These are phyloP conservation scores for Furcifer pardalis DNA, from an alignment of 2,797 vertebrate species.

Conservation along the genomic window DNA sequence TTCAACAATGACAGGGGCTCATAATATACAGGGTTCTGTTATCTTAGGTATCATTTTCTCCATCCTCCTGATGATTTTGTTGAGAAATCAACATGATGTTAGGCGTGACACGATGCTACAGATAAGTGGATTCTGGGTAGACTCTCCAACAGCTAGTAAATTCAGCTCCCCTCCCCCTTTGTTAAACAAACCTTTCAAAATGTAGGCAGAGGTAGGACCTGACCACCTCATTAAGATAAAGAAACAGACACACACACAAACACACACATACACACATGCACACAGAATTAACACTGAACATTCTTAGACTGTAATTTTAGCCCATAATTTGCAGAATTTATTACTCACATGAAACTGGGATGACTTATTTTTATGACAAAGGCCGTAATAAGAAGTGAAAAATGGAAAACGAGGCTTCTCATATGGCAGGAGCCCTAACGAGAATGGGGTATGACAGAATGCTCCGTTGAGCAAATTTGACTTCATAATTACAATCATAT, in stretches of 20 bases:
- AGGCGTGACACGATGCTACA: neutral
- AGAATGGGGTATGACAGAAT: constrained; percentile 49
- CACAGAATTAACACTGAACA: constrained; percentile 65
- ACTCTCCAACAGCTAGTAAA: constrained; percentile 37
- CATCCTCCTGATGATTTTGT: constrained; percentile 1
- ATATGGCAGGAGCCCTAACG: constrained; percentile 52
- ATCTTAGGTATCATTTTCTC: constrained; percentile 7
- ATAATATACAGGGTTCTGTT: neutral
- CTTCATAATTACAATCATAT: constrained; percentile 47
- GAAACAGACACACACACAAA: neutral
- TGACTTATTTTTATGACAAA: constrained; percentile 70
- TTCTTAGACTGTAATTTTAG: constrained; percentile 58
- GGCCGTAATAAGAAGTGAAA: constrained; percentile 46
- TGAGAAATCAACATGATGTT: constrained; percentile 38
- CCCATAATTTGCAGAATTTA: constrained; percentile 71
- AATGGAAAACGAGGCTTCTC: constrained; percentile 47
- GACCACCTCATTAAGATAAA: constrained; percentile 61
- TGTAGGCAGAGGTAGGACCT: constrained; percentile 60
- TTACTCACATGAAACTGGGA: constrained; percentile 61
- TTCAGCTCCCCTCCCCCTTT: constrained; percentile 44
- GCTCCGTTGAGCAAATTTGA: constrained; percentile 39
- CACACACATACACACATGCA: neutral
- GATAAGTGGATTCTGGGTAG: constrained; percentile 29
- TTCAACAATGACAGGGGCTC: no score
- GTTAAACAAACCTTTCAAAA: constrained; percentile 64